Evolutionary conservation across 2,113 vertebrate species (phyloP).

Genomic region (Fregata magnificens): DNA sequence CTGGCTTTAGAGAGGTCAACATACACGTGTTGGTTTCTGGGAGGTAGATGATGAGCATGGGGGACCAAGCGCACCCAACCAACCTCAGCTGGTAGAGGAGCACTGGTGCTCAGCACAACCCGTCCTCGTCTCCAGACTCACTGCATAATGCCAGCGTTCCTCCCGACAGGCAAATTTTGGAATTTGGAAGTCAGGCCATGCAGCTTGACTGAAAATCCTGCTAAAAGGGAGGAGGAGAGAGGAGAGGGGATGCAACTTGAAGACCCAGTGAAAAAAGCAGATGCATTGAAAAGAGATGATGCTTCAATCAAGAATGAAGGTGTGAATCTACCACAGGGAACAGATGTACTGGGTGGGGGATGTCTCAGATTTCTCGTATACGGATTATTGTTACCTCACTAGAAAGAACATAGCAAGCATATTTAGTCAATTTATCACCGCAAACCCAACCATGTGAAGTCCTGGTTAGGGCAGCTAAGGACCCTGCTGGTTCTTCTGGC

Average conservation of each 20-base stretch:
- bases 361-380: not conserved
- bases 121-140: not conserved
- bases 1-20: not conserved
- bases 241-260: not conserved
- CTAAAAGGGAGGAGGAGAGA: not conserved
- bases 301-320: not conserved
- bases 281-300: not conserved
- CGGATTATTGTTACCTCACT: not conserved
- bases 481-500: not conserved
- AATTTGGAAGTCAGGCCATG: not conserved
- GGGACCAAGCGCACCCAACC: not conserved
- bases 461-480: not conserved
- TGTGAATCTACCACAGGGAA: not conserved
- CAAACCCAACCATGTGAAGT: not conserved
- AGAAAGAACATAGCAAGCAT: not conserved
- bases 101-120: not conserved
- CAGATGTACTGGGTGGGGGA: not conserved
- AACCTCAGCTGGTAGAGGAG: not conserved
- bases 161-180: not conserved
- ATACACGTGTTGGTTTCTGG: not conserved
- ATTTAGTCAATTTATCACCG: not conserved
- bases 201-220: not conserved
- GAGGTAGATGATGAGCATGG: not conserved
- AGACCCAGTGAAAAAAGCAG: not conserved
- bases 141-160: not conserved